Evolutionary conservation across 2,797 vertebrate genomes (phyloP), one percentile per base, ranked within the genome.

Genomic region (Lepilemur ruficaudatus): DNA sequence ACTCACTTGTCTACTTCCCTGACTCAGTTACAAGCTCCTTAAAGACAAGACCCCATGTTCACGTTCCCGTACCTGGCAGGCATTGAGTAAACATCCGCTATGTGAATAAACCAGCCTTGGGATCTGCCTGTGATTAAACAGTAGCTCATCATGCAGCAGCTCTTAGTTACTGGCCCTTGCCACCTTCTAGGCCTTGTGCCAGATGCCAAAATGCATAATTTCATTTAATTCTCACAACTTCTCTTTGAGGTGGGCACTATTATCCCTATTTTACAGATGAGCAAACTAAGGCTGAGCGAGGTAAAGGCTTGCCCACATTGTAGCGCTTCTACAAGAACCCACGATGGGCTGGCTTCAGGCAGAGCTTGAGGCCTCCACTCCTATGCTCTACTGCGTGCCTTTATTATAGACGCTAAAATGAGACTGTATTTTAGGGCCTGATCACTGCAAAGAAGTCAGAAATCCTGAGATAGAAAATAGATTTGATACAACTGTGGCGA

Each of bases 281-380:
- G 67, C 55, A 94, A 93, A 92, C 18, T 48, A 72, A 97, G 65
- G 59, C 41, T 38, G 22, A 73, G 46, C 55, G 72, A 90, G 55
- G 57, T 23, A 41, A 57, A 65, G 52, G 15, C 63, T 75, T 67
- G 79, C 20, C 28, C 0, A 1, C 20, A 3, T 23, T 5, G 25
- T 67, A 32, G 72, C 12, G 7, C 20, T 30, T 50, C 30, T 41
- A 90, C 23, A 20, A 82, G 23, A 90, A 65, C 8, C 22, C 57
- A 18, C 9, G 8, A 41, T 41, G 79, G 35, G 23, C 11, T 50
- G 65, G 28, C 41, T 35, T 55, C 14, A 7, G 59, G 69, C 17
- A 63, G 22, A 76, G 20, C 79, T 38, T 20, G 18, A 81, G 41
- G 41, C 32, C 32, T 94, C n/a, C 0, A 30, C 1, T 20, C 14